Evolutionary conservation across 2,888 invertebrate species (phyloP), one percentile per base, ranked within the genome.

Genomic region (Rugalucina vietnamica): DNA sequence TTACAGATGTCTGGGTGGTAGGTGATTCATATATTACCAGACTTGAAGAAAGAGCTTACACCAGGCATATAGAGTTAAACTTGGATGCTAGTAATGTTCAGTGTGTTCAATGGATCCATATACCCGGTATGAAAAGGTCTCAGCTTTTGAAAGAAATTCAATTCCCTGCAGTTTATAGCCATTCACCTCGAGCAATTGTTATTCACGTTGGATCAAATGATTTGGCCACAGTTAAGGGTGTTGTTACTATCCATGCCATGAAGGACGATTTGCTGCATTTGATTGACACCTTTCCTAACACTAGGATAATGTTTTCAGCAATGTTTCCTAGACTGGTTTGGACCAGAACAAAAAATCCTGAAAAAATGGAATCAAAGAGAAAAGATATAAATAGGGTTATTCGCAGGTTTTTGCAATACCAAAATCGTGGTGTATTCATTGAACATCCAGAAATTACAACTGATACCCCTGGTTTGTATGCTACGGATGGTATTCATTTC

Each of bases 401-500:
- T 32, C 60, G 29, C 29, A 60, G 8, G 29, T 60, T 60, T 29
- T 29, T 60, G 29, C 60, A 29, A 60, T 29, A 29, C 29, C 27
- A 60, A 60, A 24, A 27, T 60, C 60, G 60, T 60, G 60, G 60
- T 60, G 29, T 60, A 24, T 60, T 60, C 21, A 60, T 60, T 60
- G 60, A 60, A 24, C 60, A 60, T 18, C 3, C 60, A 27, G 29
- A 60, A 24, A 60, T 60, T 29, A 60, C 27, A 5, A 8, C 4
- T 60, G 60, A 60, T 29, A 60, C 29, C 29, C 60, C 60, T 24
- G 60, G 60, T 60, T 29, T 60, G 60, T 60, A 60, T 60, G 29
- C 8, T 32, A 60, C 4, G 29, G 60, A 60, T 60, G 29, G 5
- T 27, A 8, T 60, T 60, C 29, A 24, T 32, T 32, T 60, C 24